Conservation (phyloP, 2,888 invertebrate genomes). For the Amitus sp. region DNA sequence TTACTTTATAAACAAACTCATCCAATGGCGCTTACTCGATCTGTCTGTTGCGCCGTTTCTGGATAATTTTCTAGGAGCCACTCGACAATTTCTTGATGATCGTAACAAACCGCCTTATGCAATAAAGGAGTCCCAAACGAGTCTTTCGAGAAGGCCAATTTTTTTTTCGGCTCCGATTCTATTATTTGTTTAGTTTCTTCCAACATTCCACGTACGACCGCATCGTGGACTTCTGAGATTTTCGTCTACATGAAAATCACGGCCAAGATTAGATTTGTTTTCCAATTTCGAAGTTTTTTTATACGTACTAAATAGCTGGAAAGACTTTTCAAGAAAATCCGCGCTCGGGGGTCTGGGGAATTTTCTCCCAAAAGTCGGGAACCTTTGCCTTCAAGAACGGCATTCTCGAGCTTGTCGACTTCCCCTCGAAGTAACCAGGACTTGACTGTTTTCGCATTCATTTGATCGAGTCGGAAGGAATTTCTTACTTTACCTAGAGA, state of each 20-base stretch:
- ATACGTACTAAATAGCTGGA: conserved; percentile 76
- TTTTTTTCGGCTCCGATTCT: conserved; percentile 65
- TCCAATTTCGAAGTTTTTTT: no score
- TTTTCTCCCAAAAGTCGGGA: conserved; percentile 74
- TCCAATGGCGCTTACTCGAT: conserved; percentile 69
- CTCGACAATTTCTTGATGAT: conserved; percentile 76
- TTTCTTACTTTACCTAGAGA: not conserved
- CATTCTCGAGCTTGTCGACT: conserved; percentile 73
- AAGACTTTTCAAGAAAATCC: conserved; percentile 74
- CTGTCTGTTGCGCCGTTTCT: conserved; percentile 73
- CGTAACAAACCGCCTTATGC: conserved; percentile 84
- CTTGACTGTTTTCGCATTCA: conserved; percentile 69
- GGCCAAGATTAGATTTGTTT: not conserved
- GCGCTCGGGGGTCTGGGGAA: conserved; percentile 71
- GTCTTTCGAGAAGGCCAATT: conserved; percentile 73
- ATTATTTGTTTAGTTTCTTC: conserved; percentile 72
- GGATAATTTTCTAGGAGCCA: conserved; percentile 79
- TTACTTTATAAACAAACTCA: conserved; percentile 2
- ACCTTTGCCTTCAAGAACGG: conserved; percentile 76
- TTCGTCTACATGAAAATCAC: conserved; percentile 68
- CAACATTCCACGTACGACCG: conserved; percentile 79
- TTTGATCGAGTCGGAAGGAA: no score
- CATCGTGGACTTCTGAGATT: conserved; percentile 80
- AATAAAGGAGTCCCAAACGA: conserved; percentile 77
- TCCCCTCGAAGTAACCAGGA: conserved; percentile 72